These are phyloP conservation scores for Ivindomyrus marchei DNA, from an alignment of 2,113 vertebrate species.

Conservation along the genomic window DNA sequence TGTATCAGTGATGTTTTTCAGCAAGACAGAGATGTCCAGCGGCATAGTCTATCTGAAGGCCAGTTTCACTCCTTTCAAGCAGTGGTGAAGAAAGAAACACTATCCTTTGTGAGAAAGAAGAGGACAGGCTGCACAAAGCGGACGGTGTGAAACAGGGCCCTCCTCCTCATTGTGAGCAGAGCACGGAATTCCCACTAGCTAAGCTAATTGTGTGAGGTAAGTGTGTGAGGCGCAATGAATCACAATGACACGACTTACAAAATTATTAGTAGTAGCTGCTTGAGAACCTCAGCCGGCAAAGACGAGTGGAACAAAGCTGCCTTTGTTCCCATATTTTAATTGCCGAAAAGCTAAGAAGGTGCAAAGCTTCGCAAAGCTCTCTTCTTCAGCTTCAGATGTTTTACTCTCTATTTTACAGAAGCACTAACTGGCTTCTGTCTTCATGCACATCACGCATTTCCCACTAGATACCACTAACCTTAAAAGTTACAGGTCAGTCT, in stretches of 20 bases:
- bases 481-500: conserved; percentile 3
- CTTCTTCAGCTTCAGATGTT: background rate
- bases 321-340: background rate
- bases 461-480: conserved; percentile 32
- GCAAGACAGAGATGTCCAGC: conserved; percentile 57
- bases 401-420: background rate
- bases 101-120: conserved; percentile 63
- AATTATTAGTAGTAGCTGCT: background rate
- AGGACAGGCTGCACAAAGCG: conserved; percentile 68
- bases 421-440: conserved; percentile 36
- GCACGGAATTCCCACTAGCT: background rate
- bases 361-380: background rate
- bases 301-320: background rate
- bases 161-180: conserved; percentile 54
- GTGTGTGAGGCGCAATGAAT: background rate
- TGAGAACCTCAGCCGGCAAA: background rate
- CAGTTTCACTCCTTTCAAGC: conserved; percentile 60
- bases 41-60: conserved; percentile 59
- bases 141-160: conserved; percentile 60
- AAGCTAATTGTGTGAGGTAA: background rate
- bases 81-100: conserved; percentile 62
- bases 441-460: conserved; percentile 10
- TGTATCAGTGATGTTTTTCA: conserved; percentile 24
- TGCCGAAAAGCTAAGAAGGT: background rate
- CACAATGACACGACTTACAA: background rate